Conservation (phyloP, 2,797 vertebrate species). For the Brachymystax lenok region DNA sequence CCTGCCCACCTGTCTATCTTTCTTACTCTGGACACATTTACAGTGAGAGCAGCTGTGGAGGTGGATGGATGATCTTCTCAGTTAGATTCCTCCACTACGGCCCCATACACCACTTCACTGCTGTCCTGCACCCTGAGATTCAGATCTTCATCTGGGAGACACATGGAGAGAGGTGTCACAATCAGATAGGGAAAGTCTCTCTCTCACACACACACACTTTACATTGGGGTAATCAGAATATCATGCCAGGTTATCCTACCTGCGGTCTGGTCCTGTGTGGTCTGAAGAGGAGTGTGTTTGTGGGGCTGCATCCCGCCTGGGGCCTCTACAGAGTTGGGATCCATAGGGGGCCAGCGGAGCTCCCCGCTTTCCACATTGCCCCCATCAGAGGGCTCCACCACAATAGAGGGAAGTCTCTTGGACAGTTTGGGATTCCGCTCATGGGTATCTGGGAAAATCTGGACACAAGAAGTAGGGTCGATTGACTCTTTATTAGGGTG, state of each 20-base stretch:
- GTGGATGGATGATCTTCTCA: constrained; percentile 36
- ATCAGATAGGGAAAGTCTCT: neutral
- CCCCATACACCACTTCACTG: constrained; percentile 40
- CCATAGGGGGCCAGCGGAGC: constrained; percentile 81
- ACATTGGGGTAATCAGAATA: no score
- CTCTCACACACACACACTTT: neutral
- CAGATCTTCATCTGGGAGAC: constrained; percentile 46
- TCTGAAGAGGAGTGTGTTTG: constrained; percentile 10
- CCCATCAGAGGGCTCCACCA: constrained; percentile 78
- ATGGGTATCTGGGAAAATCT: constrained; percentile 83
- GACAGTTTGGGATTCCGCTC: constrained; percentile 80
- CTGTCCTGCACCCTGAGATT: constrained; percentile 25
- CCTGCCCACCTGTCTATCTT: constrained; percentile 4
- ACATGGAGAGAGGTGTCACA: neutral
- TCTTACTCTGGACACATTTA: constrained; percentile 53
- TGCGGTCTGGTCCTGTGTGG: neutral
- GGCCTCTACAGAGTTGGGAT: constrained; percentile 74
- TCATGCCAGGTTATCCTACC: no score
- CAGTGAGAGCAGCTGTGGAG: constrained; percentile 39
- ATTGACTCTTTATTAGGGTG: no score
- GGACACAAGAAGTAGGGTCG: neutral
- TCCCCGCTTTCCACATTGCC: constrained; percentile 82
- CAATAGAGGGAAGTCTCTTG: constrained; percentile 77
- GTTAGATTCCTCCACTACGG: constrained; percentile 62
- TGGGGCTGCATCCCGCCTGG: constrained; percentile 27